Evolutionary conservation across 1,140 invertebrate genomes (phyloP).

Genomic region (Neocloeon triangulifer): DNA sequence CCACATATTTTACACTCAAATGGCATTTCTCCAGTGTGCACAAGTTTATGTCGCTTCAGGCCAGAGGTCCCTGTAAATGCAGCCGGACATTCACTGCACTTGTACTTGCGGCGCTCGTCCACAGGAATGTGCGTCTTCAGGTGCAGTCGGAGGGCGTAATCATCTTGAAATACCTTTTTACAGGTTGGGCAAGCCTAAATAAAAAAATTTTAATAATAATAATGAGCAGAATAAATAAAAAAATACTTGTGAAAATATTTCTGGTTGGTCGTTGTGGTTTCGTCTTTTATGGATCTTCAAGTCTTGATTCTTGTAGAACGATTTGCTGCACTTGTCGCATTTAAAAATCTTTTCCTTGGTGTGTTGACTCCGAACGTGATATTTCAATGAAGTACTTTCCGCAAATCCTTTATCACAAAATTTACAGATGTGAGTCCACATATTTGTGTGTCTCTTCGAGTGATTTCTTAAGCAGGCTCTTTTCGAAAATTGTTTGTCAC

Average conservation of each 20-base stretch:
- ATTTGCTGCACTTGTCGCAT: constrained; percentile 21
- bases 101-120: too few species aligned
- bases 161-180: too few species aligned
- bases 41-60: constrained; percentile 10
- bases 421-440: background rate
- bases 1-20: constrained; percentile 18
- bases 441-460: background rate
- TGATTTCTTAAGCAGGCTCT: background rate
- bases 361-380: constrained; percentile 9
- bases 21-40: constrained; percentile 8
- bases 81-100: constrained; percentile 20
- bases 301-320: constrained; percentile 5
- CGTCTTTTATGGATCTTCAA: too few species aligned
- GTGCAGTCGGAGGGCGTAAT: too few species aligned
- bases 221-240: too few species aligned
- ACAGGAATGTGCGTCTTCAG: too few species aligned
- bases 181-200: too few species aligned
- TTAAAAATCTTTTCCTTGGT: constrained; percentile 24
- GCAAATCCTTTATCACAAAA: constrained; percentile 6
- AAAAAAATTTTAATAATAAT: too few species aligned
- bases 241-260: too few species aligned
- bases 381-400: constrained; percentile 6
- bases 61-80: constrained; percentile 9
- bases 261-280: too few species aligned
- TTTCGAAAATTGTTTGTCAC: background rate